Percentiles rank a stretch among this genome's conserved stretches.
phyloP scores from a whole-genome alignment of 2,797 vertebrate species.

The Harpagifer antarcticus region DNA sequence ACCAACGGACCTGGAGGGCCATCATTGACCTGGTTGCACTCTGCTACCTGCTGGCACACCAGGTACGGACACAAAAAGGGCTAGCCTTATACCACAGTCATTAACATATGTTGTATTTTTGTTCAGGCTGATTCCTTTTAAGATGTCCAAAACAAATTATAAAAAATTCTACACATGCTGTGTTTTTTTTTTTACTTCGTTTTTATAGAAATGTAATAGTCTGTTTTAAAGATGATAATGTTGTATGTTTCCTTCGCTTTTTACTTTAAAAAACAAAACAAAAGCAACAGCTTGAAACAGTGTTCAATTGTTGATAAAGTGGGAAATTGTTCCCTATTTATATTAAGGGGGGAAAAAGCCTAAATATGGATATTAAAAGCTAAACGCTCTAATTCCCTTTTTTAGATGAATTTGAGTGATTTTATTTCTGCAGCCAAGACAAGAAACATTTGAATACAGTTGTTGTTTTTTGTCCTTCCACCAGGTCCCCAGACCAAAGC shows the following conservation, averaged over 20 bases:
- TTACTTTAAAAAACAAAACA: neutral
- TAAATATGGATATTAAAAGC: neutral
- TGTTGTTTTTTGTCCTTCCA: slow-evolving; percentile 49
- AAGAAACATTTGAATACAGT: neutral
- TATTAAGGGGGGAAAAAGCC: neutral
- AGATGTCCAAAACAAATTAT: neutral
- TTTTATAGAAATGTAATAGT: neutral
- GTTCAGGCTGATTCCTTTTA: neutral
- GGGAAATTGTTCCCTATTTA: too few relatives aligned
- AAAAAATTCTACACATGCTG: neutral
- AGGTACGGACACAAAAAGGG: slow-evolving; percentile 81
- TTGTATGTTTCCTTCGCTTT: neutral
- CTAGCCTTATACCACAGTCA: neutral
- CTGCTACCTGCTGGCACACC: slow-evolving; percentile 94
- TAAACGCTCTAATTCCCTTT: neutral
- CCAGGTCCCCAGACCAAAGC: slow-evolving; percentile 92
- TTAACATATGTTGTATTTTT: neutral
- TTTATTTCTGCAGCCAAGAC: neutral
- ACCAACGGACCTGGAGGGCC: slow-evolving; percentile 89
- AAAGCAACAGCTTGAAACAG: neutral
- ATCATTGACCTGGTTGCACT: slow-evolving; percentile 89
- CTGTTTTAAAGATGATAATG: neutral
- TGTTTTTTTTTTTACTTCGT: neutral
- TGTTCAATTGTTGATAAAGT: neutral
- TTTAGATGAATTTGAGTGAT: neutral